A percentile compares a stretch with the other conserved stretches of the same genome.
phyloP scores from a whole-genome alignment of 2,888 invertebrate species.

The Minunthozetes semirufus region DNA sequence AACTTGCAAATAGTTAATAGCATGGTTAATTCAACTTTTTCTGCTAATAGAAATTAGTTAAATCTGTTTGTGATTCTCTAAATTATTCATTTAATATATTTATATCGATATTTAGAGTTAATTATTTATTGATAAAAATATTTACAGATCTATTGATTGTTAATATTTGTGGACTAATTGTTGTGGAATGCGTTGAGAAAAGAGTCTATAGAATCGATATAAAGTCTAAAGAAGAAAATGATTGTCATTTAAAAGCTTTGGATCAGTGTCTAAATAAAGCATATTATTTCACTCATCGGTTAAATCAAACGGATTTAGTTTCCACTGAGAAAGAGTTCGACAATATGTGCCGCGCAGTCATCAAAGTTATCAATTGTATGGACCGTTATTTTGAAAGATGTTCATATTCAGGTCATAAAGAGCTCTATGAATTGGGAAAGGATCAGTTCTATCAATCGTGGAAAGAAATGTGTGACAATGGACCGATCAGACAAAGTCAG shows the following conservation, averaged over 20 bases:
- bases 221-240: background rate
- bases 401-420: background rate
- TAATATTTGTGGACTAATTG: too few relatives aligned
- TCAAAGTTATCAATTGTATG: constrained; percentile 13
- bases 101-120: too few relatives aligned
- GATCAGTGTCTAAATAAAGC: constrained; percentile 16
- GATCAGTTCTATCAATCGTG: constrained; percentile 18
- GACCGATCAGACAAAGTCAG: background rate
- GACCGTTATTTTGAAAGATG: background rate
- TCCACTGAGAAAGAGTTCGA: background rate
- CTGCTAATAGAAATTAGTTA: too few relatives aligned
- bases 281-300: constrained; percentile 10
- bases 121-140: too few relatives aligned
- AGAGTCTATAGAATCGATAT: constrained; percentile 6
- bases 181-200: background rate
- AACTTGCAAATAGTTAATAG: too few relatives aligned
- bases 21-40: too few relatives aligned
- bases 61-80: too few relatives aligned
- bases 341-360: constrained; percentile 8
- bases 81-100: too few relatives aligned
- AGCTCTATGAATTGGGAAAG: constrained; percentile 22
- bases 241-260: constrained; percentile 18
- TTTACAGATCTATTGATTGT: too few relatives aligned
- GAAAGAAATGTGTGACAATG: constrained; percentile 5
- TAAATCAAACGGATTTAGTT: background rate